Evolutionary conservation across 1,140 invertebrate species (phyloP), one percentile per base, ranked within the genome.

Genomic region (Protaetia brevitarsis): DNA sequence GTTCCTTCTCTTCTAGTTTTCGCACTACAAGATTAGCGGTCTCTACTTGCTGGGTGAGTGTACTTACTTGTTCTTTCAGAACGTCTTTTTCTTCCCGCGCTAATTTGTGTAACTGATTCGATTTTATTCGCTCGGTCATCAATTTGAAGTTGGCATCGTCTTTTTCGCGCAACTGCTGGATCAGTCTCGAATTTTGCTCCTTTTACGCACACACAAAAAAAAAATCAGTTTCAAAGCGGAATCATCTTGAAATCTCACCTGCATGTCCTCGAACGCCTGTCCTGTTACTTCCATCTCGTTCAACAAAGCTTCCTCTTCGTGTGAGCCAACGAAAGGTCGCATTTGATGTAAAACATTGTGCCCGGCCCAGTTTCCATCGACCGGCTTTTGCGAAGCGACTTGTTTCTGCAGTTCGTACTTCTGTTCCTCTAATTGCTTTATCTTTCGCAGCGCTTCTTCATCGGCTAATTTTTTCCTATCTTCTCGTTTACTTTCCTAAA

Each of bases 271-370:
- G 78, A 98, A 99, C 0, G 97, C 97, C 80, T 98, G 96, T 0
- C 97, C 97, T 0, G 96, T 99, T 0, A 98, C 95, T 79, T 99
- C 98, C 94, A 99, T 98, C 80, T 99, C 98, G 76, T 96, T 98
- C 2, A 99, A 81, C 60, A 99, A 81, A 1, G 96, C 95, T 78
- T 99, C 97, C 80, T 99, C 97, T 79, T 98, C 96, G 69, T 86
- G 85, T 0, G 86, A 87, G 1, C 87, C 87, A 2, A 87, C 86
- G 75, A 88, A 88, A 8, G 86, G 86, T 56, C 86, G 77, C 76
- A 78, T 76, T 63, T 77, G 77, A 65, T 78, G 76, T 6, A 83
- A 78, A 16, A 77, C 81, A 63, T 81, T 75, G 36, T 75, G 73
- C 8, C 71, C 74, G 11, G 78, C 72, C 83, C 83, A 85, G 66